A percentile compares a stretch with the other conserved stretches of the same genome.
These are phyloP conservation scores for Pycnonotus jocosus DNA, from an alignment of 2,113 vertebrate species.

Conservation along the genomic window DNA sequence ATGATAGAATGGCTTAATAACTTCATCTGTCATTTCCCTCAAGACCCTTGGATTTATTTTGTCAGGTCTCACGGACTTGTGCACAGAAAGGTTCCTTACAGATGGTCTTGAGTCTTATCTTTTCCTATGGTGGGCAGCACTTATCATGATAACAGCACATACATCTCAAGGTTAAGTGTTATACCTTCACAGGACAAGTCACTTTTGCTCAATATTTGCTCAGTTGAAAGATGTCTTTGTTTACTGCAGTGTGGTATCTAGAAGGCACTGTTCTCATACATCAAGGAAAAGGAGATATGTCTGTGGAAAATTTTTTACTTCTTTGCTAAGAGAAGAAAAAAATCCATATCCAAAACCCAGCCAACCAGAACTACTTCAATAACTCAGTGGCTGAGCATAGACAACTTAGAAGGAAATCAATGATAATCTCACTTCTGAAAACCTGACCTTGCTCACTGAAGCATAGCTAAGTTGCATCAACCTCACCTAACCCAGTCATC, in stretches of 20 bases:
- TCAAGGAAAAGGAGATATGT: neutral
- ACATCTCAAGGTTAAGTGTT: neutral
- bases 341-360: neutral
- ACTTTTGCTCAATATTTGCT: neutral
- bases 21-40: neutral
- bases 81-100: neutral
- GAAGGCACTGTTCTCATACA: neutral
- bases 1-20: neutral
- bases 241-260: neutral
- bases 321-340: neutral
- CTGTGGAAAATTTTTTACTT: neutral
- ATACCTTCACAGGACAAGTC: neutral
- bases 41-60: neutral
- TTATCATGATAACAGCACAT: neutral
- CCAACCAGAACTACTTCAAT: neutral
- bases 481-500: neutral
- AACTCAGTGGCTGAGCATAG: neutral
- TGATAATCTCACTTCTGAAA: neutral
- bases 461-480: neutral
- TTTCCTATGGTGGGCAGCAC: neutral
- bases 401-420: neutral
- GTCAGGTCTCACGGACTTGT: neutral
- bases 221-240: neutral
- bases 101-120: neutral
- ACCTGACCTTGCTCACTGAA: neutral